Conservation (phyloP, 2,797 vertebrate species). For the Falco concolor region DNA sequence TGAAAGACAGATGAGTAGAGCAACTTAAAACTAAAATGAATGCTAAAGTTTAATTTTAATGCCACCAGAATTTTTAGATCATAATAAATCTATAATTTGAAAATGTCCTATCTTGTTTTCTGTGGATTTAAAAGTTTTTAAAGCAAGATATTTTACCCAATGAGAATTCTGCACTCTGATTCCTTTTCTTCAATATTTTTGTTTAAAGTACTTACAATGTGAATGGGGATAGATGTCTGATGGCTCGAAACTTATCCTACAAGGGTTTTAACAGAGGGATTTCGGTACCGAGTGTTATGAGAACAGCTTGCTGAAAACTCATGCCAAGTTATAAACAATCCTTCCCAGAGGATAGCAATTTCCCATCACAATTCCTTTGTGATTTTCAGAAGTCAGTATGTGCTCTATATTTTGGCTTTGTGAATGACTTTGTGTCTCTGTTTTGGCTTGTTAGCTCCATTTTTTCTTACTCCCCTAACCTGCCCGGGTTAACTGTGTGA, state of each 20-base stretch:
- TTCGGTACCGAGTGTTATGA: background rate
- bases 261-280: background rate
- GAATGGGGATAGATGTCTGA: background rate
- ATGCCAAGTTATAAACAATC: slow-evolving; percentile 12
- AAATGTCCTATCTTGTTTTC: background rate
- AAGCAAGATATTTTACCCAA: background rate
- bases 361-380: background rate
- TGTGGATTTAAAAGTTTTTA: background rate
- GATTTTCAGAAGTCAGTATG: background rate
- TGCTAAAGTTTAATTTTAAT: background rate
- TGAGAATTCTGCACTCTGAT: background rate
- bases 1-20: background rate
- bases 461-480: background rate
- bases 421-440: background rate
- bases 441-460: background rate
- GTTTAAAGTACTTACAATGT: background rate
- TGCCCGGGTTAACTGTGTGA: background rate
- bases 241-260: background rate
- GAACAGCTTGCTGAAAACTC: background rate
- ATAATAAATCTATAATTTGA: background rate
- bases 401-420: background rate
- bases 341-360: background rate
- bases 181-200: background rate
- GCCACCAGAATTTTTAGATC: background rate
- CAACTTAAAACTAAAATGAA: background rate